Base-by-base conservation (phyloP, 1,140 invertebrate genomes). In the Dryas iulia region DNA sequence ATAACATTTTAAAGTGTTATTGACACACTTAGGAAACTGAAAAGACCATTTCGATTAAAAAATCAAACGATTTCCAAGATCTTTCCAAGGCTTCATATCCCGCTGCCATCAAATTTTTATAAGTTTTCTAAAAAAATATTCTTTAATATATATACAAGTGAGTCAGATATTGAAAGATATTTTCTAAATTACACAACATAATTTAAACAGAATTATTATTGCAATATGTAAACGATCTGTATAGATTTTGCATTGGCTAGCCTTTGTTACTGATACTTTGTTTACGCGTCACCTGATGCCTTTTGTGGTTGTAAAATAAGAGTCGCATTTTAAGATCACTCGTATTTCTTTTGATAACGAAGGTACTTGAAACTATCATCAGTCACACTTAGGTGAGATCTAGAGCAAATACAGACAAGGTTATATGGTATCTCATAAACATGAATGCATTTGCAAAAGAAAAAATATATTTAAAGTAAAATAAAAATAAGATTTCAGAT, bases 231-330 rank as follows among this genome's bases (percentile, higher is more conserved):
- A 18, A 11, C 4, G 14, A 33, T 18, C 18, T 33, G 5, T 30
- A 11, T 28, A n/a, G 11, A 57, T n/a, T 28, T 58, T 14, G 25
- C 25, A 24, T 21, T 58, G 26, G 10, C 26, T 21, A 58, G 23
- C 25, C 24, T 30, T 53, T 65, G 39, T 47, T 47, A 47, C 39
- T 8, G 39, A 47, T 47, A 47, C 39, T 47, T 47, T 63, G 56
- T 63, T 69, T 58, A 56, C 25, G 6, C 30, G 60, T 39, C 54
- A 64, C 39, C 14, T 14, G 67, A 63, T 47, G 24, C 35, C 33
- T 59, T 58, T 18, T 63, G 60, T 28, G 67, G 60, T 63, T 69
- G 60, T 63, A 69, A 63, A 59, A 35, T 64, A 59, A 64, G 54
- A 59, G 33, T 26, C 59, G 35, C 63, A 59, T 69, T 64, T 59